Conservation (phyloP, 2,113 vertebrate species). For the Chitala chitala region DNA sequence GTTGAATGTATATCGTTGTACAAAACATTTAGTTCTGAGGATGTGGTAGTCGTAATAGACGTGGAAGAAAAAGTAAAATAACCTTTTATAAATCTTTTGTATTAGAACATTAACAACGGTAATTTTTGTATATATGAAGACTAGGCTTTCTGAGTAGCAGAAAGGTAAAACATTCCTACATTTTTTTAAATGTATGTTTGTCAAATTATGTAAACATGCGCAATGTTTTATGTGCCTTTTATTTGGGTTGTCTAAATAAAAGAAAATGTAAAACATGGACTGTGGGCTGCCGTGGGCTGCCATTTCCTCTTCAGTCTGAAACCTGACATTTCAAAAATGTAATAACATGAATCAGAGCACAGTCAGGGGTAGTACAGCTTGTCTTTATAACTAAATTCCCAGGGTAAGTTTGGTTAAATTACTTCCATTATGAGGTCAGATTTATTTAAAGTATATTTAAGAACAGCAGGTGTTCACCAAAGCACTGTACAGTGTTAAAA, state of each 20-base stretch:
- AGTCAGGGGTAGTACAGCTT: no score
- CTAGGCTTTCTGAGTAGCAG: constrained; percentile 99
- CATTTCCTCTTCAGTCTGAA: not conserved
- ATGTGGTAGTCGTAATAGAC: constrained; percentile 80
- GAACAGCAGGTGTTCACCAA: no score
- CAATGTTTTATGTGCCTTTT: constrained; percentile 98
- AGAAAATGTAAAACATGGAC: constrained; percentile 73
- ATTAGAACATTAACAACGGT: constrained; percentile 99
- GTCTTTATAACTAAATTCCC: no score
- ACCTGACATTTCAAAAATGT: no score
- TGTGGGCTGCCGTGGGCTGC: not conserved
- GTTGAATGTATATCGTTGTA: constrained; percentile 91
- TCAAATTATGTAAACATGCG: constrained; percentile 99
- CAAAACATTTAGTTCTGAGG: constrained; percentile 83
- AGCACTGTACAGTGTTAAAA: no score
- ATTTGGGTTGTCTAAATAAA: constrained; percentile 99
- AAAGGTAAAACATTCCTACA: constrained; percentile 98
- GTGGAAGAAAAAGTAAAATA: constrained; percentile 78
- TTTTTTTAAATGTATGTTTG: constrained; percentile 95
- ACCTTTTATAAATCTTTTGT: constrained; percentile 99
- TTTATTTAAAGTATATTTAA: no score
- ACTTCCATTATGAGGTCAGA: no score
- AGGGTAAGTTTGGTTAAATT: no score
- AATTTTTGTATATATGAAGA: constrained; percentile 98
- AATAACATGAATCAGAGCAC: no score